Evolutionary conservation across 2,113 vertebrate species (phyloP), one percentile per base, ranked within the genome.

Genomic region (Stictonetta naevosa): DNA sequence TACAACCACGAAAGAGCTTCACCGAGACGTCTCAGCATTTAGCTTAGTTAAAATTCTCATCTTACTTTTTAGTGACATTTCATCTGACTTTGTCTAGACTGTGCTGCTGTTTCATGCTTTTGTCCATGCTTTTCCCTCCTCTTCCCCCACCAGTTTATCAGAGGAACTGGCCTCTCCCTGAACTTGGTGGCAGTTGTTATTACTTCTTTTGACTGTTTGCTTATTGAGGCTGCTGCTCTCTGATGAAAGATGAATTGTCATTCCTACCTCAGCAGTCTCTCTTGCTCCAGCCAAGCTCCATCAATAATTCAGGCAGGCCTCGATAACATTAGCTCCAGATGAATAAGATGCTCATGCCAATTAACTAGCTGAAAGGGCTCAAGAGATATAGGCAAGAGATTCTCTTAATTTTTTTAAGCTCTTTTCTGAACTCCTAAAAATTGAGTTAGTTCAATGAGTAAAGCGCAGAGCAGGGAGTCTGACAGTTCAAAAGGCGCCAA

Each of bases 301-400:
- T 88, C 93, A 93, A 40, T 92, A 90, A 88, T 83, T 86, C 72
- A 92, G 64, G 78, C 90, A 90, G 83, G 59, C 73, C 88, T 67
- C 3, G 5, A 23, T 42, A 92, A 72, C 31, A 50, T 85, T 11
- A 92, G 31, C 76, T 63, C 56, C 44, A 79, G 59, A 71, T 67
- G 75, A 86, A 59, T 26, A 34, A 1, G 0, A 88, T 56, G 73
- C 62, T 89, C n/a, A 7, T 25, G 40, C 44, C 91, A 86, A 86
- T 88, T 77, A 93, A 83, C 79, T 80, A 82, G 10, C 72, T 93
- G 88, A 83, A 94, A 90, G 68, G 64, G 76, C 85, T 92, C 59
- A 38, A 50, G 60, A 95, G 75, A 62, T 50, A 74, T 19, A 80
- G n/a, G 50, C 68, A 91, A 80, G 63, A 81, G 38, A 76, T 59